These are phyloP conservation scores for Steinernema carpocapsae DNA, from an alignment of 2,888 invertebrate species.

Conservation along the genomic window DNA sequence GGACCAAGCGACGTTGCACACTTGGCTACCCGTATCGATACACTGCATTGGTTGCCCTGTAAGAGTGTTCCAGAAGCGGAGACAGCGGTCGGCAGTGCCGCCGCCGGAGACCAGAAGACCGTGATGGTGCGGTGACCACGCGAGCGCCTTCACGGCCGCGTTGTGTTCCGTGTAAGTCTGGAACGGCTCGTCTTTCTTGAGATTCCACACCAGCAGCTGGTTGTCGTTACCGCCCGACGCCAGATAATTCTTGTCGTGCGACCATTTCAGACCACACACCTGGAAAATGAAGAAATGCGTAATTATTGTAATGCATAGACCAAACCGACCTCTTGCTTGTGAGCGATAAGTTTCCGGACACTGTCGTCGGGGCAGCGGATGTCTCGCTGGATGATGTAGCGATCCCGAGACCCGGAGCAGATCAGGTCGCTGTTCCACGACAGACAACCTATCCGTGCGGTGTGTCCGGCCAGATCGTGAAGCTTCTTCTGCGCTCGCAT, in stretches of 20 bases:
- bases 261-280: conserved; percentile 95
- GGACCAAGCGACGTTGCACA: conserved; percentile 97
- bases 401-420: conserved; percentile 86
- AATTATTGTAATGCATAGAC: background rate
- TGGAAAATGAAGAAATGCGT: conserved; percentile 52
- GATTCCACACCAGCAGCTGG: conserved; percentile 87
- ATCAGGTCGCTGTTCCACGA: conserved; percentile 69
- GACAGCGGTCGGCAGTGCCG: conserved; percentile 97
- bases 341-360: conserved; percentile 81
- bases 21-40: conserved; percentile 94
- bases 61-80: conserved; percentile 90
- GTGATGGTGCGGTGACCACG: conserved; percentile 99
- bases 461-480: conserved; percentile 59
- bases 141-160: conserved; percentile 94
- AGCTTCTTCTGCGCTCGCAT: conserved; percentile 90
- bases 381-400: conserved; percentile 89
- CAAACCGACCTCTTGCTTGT: conserved; percentile 83
- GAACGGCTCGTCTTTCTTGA: conserved; percentile 77
- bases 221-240: conserved; percentile 99
- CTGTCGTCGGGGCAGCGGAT: conserved; percentile 79
- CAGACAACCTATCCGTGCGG: conserved; percentile 66
- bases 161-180: conserved; percentile 95
- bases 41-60: conserved; percentile 98
- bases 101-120: conserved; percentile 93
- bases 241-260: conserved; percentile 92